Conservation (phyloP, 2,888 invertebrate species). For the Pinctada fucata region DNA sequence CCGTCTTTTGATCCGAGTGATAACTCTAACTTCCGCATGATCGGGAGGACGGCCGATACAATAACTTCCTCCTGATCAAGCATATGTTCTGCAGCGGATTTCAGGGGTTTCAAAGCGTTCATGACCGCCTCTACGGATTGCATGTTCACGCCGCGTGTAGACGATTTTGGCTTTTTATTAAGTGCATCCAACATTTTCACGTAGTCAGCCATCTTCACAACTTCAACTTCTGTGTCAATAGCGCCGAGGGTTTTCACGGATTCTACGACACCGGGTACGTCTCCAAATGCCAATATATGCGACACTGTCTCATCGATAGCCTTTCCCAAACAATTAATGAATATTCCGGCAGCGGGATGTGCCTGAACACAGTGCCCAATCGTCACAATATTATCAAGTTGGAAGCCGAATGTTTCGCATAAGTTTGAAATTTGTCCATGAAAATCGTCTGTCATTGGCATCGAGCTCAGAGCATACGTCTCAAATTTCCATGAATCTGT, state of each 20-base stretch:
- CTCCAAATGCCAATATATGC: background rate
- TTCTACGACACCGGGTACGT: background rate
- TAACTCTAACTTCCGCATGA: slow-evolving; percentile 46
- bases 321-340: background rate
- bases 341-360: background rate
- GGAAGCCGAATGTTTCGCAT: too few relatives aligned
- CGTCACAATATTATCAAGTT: background rate
- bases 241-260: background rate
- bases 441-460: slow-evolving; percentile 11
- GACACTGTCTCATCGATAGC: background rate
- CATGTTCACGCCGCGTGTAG: background rate
- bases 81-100: slow-evolving; percentile 40
- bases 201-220: background rate
- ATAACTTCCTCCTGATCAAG: slow-evolving; percentile 41
- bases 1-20: slow-evolving; percentile 35
- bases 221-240: background rate
- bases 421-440: too few relatives aligned
- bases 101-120: slow-evolving; percentile 40
- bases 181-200: background rate
- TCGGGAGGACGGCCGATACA: slow-evolving; percentile 48
- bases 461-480: slow-evolving; percentile 5
- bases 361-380: background rate
- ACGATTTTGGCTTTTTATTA: background rate
- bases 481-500: slow-evolving; percentile 17
- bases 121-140: slow-evolving; percentile 33